Percentiles rank a stretch among this genome's conserved stretches.
Conservation (phyloP, 2,888 invertebrate genomes). For the Napeogenes sylphis region DNA sequence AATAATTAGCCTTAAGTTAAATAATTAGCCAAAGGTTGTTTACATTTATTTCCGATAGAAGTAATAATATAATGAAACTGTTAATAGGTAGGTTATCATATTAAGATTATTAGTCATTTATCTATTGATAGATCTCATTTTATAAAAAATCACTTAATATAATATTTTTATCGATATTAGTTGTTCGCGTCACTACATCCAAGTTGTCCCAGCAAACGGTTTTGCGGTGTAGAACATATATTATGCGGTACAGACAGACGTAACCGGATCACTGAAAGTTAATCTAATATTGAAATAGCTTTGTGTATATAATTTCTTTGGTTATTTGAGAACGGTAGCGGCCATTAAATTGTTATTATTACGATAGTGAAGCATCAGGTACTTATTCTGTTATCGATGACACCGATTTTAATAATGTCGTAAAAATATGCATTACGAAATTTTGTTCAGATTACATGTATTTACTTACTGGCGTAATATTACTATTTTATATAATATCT, state of each 20-base stretch:
- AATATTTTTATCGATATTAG: constrained; percentile 31
- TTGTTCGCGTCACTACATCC: constrained; percentile 46
- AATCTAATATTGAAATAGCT: constrained; percentile 66
- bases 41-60: too few relatives aligned
- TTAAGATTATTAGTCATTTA: too few relatives aligned
- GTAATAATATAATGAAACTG: too few relatives aligned
- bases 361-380: background rate
- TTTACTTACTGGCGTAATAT: too few relatives aligned
- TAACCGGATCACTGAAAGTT: constrained; percentile 61
- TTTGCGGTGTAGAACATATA: constrained; percentile 72
- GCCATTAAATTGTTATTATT: constrained; percentile 11
- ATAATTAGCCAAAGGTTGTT: too few relatives aligned
- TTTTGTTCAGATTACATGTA: too few relatives aligned
- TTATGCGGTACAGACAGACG: constrained; percentile 63
- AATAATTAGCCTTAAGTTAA: too few relatives aligned
- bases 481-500: too few relatives aligned
- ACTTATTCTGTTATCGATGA: background rate
- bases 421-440: background rate
- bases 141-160: background rate
- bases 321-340: constrained; percentile 25
- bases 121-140: too few relatives aligned
- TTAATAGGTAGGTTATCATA: too few relatives aligned
- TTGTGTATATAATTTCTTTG: constrained; percentile 22
- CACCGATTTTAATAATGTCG: background rate
- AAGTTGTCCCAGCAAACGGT: constrained; percentile 71